phyloP scores from a whole-genome alignment of 2,888 invertebrate species.

The Amblyjoppa fuscipennis region DNA sequence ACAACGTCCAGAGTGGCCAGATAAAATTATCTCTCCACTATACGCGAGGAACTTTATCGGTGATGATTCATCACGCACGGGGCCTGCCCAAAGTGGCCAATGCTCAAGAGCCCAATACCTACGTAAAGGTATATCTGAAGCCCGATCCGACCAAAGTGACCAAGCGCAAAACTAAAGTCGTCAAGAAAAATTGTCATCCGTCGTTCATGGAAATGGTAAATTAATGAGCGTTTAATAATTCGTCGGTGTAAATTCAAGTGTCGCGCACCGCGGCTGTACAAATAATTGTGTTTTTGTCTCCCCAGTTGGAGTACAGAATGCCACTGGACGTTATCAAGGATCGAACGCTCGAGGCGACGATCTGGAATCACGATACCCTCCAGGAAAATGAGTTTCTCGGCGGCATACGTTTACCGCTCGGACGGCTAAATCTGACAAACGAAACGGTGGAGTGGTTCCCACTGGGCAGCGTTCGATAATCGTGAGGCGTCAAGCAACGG shows the following conservation, averaged over 20 bases:
- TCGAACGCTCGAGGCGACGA: slow-evolving; percentile 94
- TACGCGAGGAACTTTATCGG: slow-evolving; percentile 90
- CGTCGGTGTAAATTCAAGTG: background rate
- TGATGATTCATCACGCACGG: slow-evolving; percentile 96
- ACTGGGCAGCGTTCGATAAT: slow-evolving; percentile 86
- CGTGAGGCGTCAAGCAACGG: slow-evolving; percentile 10
- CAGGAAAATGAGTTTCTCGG: slow-evolving; percentile 98
- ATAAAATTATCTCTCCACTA: slow-evolving; percentile 93
- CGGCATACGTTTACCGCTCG: slow-evolving; percentile 93
- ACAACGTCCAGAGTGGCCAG: slow-evolving; percentile 88
- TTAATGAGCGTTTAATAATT: slow-evolving; percentile 27
- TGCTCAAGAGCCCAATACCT: slow-evolving; percentile 94
- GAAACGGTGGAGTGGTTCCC: slow-evolving; percentile 96
- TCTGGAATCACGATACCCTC: slow-evolving; percentile 97
- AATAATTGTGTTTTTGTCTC: slow-evolving; percentile 71
- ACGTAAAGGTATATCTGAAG: slow-evolving; percentile 96
- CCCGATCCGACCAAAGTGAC: slow-evolving; percentile 97
- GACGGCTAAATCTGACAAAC: slow-evolving; percentile 90
- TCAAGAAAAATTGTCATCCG: slow-evolving; percentile 96
- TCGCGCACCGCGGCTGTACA: background rate
- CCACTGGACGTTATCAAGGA: slow-evolving; percentile 92
- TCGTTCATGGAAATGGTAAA: slow-evolving; percentile 98
- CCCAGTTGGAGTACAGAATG: slow-evolving; percentile 94
- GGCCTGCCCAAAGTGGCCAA: slow-evolving; percentile 93
- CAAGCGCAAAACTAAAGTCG: slow-evolving; percentile 98